Base-by-base conservation (phyloP, 2,113 vertebrate species). In the Tyto alba region DNA sequence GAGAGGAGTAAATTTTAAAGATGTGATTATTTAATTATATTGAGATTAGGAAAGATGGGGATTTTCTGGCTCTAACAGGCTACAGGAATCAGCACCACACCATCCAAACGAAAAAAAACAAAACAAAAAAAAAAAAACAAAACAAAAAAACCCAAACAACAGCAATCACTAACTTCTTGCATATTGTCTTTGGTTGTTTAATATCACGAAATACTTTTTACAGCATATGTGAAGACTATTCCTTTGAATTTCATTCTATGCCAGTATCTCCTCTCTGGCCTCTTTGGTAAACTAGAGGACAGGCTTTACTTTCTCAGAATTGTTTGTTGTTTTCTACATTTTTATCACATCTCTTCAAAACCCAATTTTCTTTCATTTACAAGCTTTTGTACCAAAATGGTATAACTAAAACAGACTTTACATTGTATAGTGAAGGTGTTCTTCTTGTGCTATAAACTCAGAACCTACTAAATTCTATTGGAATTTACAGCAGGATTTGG, bases 191-290 rank as follows among this genome's bases (percentile, higher is more conserved):
- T 96, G 96, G 96, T 96, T 93, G 84, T 96, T 97, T 96, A 96
- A 97, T 97, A 93, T 88, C 90, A 97, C 95, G 90, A 96, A 96
- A 96, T 91, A 93, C 66, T 94, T 96, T 93, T 74, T 97, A 96
- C 95, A 97, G 91, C 92, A 56, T 93, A 89, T 15, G 86, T 81
- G 84, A 80, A 91, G 89, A 93, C 91, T 96, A 76, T 38, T 89
- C 73, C 57, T 72, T 91, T 85, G 52, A 88, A 74, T 82, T 56
- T 79, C 69, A 76, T 55, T 93, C 79, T 84, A 30, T 11, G 47
- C 67, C 89, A 81, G 5, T 12, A 87, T 50, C 69, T 82, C 78
- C 91, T 63, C 91, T 52, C 67, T 16, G 36, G 69, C 62, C 89
- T 72, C 90, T 41, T 19, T 45, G 20, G 30, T 32, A 68, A 95